Evolutionary conservation across 2,113 vertebrate species (phyloP), one percentile per base, ranked within the genome.

Genomic region (Carollia perspicillata): DNA sequence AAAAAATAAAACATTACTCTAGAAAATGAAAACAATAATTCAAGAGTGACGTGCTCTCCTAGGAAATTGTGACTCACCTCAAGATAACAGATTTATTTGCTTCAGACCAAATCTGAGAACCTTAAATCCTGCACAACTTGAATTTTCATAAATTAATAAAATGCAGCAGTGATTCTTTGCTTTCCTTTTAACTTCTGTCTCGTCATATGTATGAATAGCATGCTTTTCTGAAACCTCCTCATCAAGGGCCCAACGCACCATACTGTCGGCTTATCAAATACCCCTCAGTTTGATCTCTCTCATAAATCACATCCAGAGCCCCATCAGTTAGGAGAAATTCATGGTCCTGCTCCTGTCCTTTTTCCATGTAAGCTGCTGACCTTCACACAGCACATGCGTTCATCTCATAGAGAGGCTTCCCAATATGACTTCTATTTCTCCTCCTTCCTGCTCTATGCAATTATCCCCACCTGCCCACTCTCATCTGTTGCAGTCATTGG

Each of bases 21-120:
- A 47, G 65, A 44, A 74, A 89, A 93, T 26, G 20, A 42, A 72
- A 92, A 63, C 74, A 23, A 49, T 42, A 30, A 49, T 44, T 79
- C 26, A 77, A 68, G 47, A 88, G 33, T 66, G 68, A 33, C 16
- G 4, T 66, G 77, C 18, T 81, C n/a, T 60, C 65, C 53, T 84
- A 85, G 58, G 75, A 85, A 87, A 90, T 6, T 66, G 53, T 74
- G 44, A 60, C 33, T 89, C 66, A 58, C 14, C 28, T 84, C 80
- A 75, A 30, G 42, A 44, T 63, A 84, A 72, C 2, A 84, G 60
- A 89, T 90, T 68, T 53, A 40, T 87, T 74, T 44, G 80, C 55
- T 92, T 90, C n/a, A 49, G 71, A 63, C 49, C 75, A 94, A 75
- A 69, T 35, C 47, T 83, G 60, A 87, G 91, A 84, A 53, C 66